Base-by-base conservation (phyloP, 2,113 vertebrate species). In the Bettongia penicillata region DNA sequence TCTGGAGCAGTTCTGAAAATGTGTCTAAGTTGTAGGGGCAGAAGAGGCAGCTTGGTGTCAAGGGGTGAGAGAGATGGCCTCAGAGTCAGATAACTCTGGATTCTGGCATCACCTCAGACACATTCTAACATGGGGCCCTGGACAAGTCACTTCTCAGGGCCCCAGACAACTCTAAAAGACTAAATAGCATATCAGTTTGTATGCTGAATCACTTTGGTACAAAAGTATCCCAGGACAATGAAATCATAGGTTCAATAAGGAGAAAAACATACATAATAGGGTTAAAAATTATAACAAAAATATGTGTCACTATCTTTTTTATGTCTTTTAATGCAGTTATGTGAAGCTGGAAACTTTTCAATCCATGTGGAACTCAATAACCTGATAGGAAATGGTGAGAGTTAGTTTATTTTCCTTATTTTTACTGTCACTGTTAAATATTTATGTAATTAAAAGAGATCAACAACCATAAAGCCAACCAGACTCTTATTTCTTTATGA, bases 311-410 rank as follows among this genome's bases (percentile, higher is more conserved):
- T 77, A 43, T 92, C 90, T 97, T 95, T 48, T 97, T 91, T 97
- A 97, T 96, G 25, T 92, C 93, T 97, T 96, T 96, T 95, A 95
- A 98, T 98, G 97, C 97, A 99, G 99, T 96, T 99, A 25, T 99
- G 99, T 98, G 99, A 99, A 98, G 98, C 99, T 91, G 99, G 99
- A 28, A 99, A 99, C 97, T 99, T 99, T 98, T 99, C 99, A 93
- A 99, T 99, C 94, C 99, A 99, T 1, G 95, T 99, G 98, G 98
- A 98, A 51, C 98, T 99, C 55, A 99, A 98, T 96, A 98, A 98
- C 95, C 98, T 99, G 52, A 98, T 31, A 98, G 98, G 97, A 96
- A 99, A 99, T 31, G 99, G 99, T 99, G 98, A 98, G 98, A 97
- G 97, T 31, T 84, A 47, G 91, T 95, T 95, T 48, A 93, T 97